phyloP scores from a whole-genome alignment of 2,797 vertebrate genomes.

The Pyrrhura leucotis region DNA sequence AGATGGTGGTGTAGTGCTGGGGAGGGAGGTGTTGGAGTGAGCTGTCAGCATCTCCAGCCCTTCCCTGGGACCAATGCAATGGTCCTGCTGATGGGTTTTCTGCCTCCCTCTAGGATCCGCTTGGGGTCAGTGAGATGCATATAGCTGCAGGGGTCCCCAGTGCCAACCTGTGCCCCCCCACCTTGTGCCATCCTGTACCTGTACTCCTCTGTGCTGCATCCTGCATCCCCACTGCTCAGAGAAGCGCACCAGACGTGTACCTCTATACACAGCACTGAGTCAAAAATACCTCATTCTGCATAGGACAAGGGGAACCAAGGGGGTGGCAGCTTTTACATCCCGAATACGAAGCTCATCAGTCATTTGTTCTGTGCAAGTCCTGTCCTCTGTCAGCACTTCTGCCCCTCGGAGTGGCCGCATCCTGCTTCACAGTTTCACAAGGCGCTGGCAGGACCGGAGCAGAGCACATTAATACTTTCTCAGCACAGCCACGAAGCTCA shows the following conservation, averaged over 20 bases:
- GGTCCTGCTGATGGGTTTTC: background rate
- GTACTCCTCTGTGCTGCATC: background rate
- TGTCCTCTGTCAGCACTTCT: background rate
- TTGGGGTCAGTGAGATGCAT: background rate
- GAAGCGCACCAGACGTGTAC: rapidly evolving
- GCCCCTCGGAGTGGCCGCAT: background rate
- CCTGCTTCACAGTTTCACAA: background rate
- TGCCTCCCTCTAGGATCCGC: background rate
- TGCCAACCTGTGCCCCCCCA: background rate
- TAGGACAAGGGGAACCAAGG: background rate
- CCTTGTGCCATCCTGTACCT: background rate
- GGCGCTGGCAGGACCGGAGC: background rate
- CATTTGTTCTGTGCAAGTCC: background rate
- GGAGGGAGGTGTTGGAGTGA: background rate
- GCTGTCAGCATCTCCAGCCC: background rate
- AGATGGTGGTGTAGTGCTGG: background rate
- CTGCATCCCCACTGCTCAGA: background rate
- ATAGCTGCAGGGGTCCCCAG: background rate
- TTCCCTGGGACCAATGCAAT: background rate
- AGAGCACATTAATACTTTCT: background rate
- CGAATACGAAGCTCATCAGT: background rate
- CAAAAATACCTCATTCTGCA: background rate
- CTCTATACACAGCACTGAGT: background rate
- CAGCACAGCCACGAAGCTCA: background rate
- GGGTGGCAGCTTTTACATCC: background rate